phyloP scores from a whole-genome alignment of 1,140 invertebrate genomes.

The Helicoverpa armigera region DNA sequence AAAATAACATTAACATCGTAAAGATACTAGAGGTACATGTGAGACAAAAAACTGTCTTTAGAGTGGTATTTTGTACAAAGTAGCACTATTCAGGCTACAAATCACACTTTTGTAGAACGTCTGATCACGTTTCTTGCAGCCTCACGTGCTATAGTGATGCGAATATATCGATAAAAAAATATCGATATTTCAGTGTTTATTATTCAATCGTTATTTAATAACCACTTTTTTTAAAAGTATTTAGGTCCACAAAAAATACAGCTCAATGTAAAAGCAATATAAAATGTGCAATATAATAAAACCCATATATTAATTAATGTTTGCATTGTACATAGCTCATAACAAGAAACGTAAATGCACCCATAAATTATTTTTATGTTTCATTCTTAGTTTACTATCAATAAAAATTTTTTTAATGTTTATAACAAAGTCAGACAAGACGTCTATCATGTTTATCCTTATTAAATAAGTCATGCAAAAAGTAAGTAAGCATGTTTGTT shows the following conservation, averaged over 20 bases:
- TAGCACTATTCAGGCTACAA: background rate
- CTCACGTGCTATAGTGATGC: conserved; percentile 33
- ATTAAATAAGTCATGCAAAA: no score
- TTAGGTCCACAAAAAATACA: background rate
- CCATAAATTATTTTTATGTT: background rate
- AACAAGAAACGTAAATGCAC: background rate
- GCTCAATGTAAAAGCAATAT: no score
- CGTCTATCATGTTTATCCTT: no score
- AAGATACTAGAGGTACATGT: background rate
- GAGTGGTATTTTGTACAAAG: conserved; percentile 1
- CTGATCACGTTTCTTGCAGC: conserved; percentile 22
- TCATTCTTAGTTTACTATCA: background rate
- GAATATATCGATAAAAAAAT: background rate
- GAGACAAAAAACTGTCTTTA: background rate
- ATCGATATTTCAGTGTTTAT: background rate
- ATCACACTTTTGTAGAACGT: conserved; percentile 40
- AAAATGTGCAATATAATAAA: no score
- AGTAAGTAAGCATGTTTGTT: no score
- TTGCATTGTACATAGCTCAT: background rate
- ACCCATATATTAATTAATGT: no score
- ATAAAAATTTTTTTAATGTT: no score
- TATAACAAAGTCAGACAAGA: no score
- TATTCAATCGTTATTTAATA: background rate
- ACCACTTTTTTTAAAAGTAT: background rate
- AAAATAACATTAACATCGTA: no score